A percentile compares a stretch with the other conserved stretches of the same genome.
Conservation (phyloP, 2,797 vertebrate genomes). For the Phataginus tetradactyla region DNA sequence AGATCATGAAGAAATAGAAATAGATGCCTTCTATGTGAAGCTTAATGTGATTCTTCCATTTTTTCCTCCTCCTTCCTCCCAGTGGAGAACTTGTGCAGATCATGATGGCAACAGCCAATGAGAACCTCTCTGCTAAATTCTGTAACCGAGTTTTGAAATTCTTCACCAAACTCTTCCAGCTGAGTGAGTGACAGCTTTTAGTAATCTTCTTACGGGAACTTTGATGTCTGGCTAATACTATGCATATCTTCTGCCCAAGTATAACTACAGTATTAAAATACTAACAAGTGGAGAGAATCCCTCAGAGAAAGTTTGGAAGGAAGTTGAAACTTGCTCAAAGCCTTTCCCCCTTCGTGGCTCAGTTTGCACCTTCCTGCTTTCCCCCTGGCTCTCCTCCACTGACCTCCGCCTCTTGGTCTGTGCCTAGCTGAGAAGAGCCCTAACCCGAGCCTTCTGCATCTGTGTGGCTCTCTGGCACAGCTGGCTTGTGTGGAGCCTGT, state of each 20-base stretch:
- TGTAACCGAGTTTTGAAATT: constrained; percentile 99
- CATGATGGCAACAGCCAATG: constrained; percentile 99
- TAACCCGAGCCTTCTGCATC: constrained; percentile 95
- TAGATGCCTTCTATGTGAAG: constrained; percentile 42
- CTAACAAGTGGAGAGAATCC: constrained; percentile 73
- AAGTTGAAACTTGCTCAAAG: constrained; percentile 35
- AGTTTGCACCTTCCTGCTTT: neutral
- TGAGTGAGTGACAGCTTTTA: constrained; percentile 91
- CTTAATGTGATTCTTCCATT: constrained; percentile 64
- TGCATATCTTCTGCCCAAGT: constrained; percentile 21
- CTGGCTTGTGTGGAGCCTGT: constrained; percentile 95
- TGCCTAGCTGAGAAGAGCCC: constrained; percentile 97
- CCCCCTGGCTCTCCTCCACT: neutral
- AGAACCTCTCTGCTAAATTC: constrained; percentile 97
- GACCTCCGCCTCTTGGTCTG: constrained; percentile 33
- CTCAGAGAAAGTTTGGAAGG: constrained; percentile 61
- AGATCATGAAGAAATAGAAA: constrained; percentile 34
- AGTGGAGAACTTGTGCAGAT: constrained; percentile 99
- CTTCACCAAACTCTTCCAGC: constrained; percentile 99
- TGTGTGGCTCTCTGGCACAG: constrained; percentile 97
- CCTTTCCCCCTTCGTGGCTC: neutral
- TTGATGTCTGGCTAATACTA: constrained; percentile 54
- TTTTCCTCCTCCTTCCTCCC: neutral
- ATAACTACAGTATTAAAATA: neutral
- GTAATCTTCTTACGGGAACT: constrained; percentile 72